Conservation (phyloP, 2,888 invertebrate genomes). For the Amphiduros pacificus region DNA sequence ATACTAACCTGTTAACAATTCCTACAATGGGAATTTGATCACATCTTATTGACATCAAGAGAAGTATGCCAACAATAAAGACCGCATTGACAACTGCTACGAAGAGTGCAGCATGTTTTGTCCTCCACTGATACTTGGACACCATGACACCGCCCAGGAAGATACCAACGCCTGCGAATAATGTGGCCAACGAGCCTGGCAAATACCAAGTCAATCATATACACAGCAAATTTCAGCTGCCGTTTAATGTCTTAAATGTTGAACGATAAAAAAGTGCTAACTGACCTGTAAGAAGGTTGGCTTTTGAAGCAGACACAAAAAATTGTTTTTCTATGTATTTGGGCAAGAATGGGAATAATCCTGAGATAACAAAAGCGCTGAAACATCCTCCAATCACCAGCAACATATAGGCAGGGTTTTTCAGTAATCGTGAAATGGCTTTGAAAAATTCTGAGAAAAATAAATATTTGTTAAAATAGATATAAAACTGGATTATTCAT, state of each 20-base stretch:
- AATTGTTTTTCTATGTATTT: slow-evolving; percentile 35
- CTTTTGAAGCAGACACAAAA: slow-evolving; percentile 27
- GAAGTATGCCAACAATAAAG: slow-evolving; percentile 9
- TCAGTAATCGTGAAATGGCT: slow-evolving; percentile 3
- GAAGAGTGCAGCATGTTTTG: slow-evolving; percentile 10
- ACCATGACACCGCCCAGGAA: slow-evolving; percentile 29
- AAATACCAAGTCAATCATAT: too few species aligned
- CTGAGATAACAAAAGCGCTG: slow-evolving; percentile 22
- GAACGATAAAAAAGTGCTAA: neutral
- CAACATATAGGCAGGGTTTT: slow-evolving; percentile 7
- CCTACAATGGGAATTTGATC: slow-evolving; percentile 16
- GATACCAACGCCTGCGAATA: slow-evolving; percentile 25
- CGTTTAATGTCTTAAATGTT: neutral
- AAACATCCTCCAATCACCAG: slow-evolving; percentile 4
- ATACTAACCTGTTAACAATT: too few species aligned
- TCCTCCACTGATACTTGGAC: slow-evolving; percentile 23
- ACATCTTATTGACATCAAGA: slow-evolving; percentile 27
- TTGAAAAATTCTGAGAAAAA: slow-evolving; percentile 4
- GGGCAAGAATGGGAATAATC: slow-evolving; percentile 31
- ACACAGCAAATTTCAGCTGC: neutral
- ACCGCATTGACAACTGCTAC: slow-evolving; percentile 10
- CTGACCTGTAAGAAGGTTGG: slow-evolving; percentile 33
- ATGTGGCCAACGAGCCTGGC: slow-evolving; percentile 28
- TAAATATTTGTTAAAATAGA: neutral
- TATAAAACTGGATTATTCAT: neutral